These are phyloP conservation scores for Malurus elegans DNA, from an alignment of 2,113 vertebrate genomes.

Conservation along the genomic window DNA sequence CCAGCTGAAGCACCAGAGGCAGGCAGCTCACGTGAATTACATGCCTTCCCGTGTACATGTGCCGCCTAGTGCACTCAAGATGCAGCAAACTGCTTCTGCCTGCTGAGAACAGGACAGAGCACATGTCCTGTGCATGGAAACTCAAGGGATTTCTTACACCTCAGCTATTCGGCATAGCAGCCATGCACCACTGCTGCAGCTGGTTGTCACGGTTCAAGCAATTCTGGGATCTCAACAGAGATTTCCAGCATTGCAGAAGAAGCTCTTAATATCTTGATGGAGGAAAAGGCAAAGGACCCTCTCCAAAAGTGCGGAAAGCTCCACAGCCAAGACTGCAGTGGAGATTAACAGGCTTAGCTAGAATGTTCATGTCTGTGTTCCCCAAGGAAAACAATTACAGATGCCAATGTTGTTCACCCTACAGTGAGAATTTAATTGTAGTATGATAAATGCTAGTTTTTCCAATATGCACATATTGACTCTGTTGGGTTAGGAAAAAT, in stretches of 20 bases:
- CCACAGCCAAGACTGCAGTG: not conserved
- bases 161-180: not conserved
- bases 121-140: not conserved
- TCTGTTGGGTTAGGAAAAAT: not conserved
- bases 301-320: not conserved
- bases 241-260: not conserved
- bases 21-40: not conserved
- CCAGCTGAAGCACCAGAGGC: not conserved
- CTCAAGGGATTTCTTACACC: not conserved
- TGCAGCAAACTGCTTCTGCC: not conserved
- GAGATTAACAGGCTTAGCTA: not conserved
- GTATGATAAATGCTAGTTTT: not conserved
- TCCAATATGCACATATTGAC: not conserved
- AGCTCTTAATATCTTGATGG: not conserved
- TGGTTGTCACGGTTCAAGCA: not conserved
- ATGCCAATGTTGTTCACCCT: not conserved
- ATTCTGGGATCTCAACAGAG: not conserved
- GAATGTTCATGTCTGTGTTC: not conserved
- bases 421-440: not conserved
- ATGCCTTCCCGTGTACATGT: not conserved
- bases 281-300: not conserved
- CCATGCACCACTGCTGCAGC: not conserved
- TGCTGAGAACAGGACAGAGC: not conserved
- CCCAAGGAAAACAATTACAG: not conserved
- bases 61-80: not conserved